These are phyloP conservation scores for Megaceryle alcyon DNA, from an alignment of 2,797 vertebrate genomes.

Conservation along the genomic window DNA sequence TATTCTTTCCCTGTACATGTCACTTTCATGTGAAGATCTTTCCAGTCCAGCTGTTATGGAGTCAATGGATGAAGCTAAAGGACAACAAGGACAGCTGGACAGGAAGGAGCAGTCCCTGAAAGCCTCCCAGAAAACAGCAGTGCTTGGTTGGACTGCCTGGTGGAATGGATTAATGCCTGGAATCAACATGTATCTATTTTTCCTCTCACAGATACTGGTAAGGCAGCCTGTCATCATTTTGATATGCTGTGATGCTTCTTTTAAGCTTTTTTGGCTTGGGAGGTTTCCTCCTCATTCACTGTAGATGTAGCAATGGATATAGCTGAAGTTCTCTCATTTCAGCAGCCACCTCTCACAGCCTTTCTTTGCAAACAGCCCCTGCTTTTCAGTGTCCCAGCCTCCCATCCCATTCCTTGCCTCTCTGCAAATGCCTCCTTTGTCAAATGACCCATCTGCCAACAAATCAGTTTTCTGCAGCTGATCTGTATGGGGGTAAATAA, in stretches of 20 bases:
- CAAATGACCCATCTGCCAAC: neutral
- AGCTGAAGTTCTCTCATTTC: neutral
- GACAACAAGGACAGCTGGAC: conserved; percentile 55
- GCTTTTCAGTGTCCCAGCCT: neutral
- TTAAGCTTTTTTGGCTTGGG: neutral
- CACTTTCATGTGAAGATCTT: conserved; percentile 64
- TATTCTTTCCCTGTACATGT: conserved; percentile 33
- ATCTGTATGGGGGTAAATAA: neutral
- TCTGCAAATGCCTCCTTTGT: neutral
- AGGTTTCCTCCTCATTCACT: neutral
- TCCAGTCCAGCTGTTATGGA: conserved; percentile 77
- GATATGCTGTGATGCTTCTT: neutral
- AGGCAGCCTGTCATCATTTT: conserved; percentile 28
- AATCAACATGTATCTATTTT: conserved; percentile 79
- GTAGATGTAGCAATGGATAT: neutral
- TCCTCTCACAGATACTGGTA: conserved; percentile 84
- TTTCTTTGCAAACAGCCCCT: neutral
- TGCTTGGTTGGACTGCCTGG: conserved; percentile 73
- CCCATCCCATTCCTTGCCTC: neutral
- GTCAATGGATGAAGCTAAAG: conserved; percentile 70
- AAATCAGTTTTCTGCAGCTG: neutral
- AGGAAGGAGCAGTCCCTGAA: conserved; percentile 71
- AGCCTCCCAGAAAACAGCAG: conserved; percentile 59
- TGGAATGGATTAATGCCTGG: conserved; percentile 80
- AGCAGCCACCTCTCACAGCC: neutral